Conservation (phyloP, 2,113 vertebrate genomes). For the Cyphomyrus discorhynchus region DNA sequence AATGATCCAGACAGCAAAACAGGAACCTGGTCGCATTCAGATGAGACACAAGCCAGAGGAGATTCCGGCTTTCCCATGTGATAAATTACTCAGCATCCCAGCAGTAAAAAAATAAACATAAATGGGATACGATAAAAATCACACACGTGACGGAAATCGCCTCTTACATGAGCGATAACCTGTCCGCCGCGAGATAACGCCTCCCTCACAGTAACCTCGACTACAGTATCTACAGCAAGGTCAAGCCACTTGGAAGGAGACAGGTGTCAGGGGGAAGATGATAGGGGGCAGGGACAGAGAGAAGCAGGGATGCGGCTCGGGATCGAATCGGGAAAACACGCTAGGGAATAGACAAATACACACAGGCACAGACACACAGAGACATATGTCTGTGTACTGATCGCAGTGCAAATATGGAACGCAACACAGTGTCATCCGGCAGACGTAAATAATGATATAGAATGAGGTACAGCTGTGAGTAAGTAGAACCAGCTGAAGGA, state of each 20-base stretch:
- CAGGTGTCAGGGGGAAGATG: not conserved
- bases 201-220: not conserved
- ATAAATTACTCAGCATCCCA: slow-evolving; percentile 39
- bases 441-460: not conserved
- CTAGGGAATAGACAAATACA: not conserved
- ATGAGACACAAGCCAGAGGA: not conserved
- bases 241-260: not conserved
- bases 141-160: not conserved
- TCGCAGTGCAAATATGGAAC: not conserved
- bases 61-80: slow-evolving; percentile 23
- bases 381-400: not conserved
- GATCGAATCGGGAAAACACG: not conserved
- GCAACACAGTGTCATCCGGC: not conserved
- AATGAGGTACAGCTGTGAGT: not conserved
- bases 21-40: not conserved
- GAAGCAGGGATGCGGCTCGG: not conserved
- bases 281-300: not conserved
- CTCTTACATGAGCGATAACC: not conserved
- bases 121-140: not conserved
- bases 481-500: not conserved
- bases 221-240: not conserved
- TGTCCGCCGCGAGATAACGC: not conserved
- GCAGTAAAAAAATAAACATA: slow-evolving; percentile 2
- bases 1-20: not conserved
- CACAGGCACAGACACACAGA: not conserved